Percentiles rank a stretch among this genome's conserved stretches.
Conservation (phyloP, 2,113 vertebrate genomes). For the Pyxicephalus adspersus region DNA sequence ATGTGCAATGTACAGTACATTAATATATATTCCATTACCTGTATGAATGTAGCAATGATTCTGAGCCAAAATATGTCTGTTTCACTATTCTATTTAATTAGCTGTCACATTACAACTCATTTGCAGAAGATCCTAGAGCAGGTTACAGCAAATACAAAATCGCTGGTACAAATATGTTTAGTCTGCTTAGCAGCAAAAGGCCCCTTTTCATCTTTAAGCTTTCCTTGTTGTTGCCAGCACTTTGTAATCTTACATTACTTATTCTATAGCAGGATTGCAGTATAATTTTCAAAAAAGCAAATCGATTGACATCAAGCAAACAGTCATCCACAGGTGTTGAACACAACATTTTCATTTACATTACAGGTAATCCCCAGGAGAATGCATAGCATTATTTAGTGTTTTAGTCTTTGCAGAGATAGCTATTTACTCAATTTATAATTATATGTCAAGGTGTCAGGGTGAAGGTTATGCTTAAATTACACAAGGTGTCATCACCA, state of each 20-base stretch:
- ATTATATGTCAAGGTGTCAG: slow-evolving; percentile 40
- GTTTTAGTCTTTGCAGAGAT: slow-evolving; percentile 31
- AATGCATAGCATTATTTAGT: slow-evolving; percentile 20
- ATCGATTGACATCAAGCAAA: slow-evolving; percentile 38
- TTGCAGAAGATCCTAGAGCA: no score
- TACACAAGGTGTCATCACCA: slow-evolving; percentile 19
- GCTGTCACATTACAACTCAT: no score
- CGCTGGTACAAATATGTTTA: background rate
- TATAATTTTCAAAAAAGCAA: background rate
- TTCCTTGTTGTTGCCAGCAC: background rate
- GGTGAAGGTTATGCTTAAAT: slow-evolving; percentile 24
- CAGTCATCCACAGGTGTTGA: slow-evolving; percentile 34
- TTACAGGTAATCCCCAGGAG: slow-evolving; percentile 30
- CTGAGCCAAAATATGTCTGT: no score
- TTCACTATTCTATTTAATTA: no score
- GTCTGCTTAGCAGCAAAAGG: background rate
- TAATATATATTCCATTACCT: no score
- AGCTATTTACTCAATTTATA: slow-evolving; percentile 46
- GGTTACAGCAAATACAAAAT: no score
- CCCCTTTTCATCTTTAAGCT: background rate
- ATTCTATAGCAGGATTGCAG: slow-evolving; percentile 1
- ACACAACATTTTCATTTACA: slow-evolving; percentile 50
- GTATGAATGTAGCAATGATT: no score
- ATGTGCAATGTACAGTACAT: no score
- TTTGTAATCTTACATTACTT: slow-evolving; percentile 2